phyloP scores from a whole-genome alignment of 2,113 vertebrate species.

The Cinclus cinclus region DNA sequence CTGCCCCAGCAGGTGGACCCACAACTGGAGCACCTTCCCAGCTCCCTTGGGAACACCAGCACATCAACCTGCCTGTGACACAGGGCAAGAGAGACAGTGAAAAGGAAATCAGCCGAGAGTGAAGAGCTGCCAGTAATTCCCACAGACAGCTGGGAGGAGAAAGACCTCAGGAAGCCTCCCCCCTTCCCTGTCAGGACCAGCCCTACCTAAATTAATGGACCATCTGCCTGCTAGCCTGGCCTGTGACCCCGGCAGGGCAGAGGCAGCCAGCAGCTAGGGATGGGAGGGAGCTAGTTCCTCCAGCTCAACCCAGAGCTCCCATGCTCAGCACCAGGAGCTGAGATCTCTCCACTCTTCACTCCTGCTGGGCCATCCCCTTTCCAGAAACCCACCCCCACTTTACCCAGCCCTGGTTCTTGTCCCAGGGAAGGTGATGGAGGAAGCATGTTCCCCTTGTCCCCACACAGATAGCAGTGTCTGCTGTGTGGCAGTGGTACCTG shows the following conservation, averaged over 20 bases:
- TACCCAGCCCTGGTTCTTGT: fast-evolving
- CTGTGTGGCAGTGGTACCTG: fast-evolving
- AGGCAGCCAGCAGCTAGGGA: background rate
- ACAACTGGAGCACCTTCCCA: background rate
- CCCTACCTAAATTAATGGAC: background rate
- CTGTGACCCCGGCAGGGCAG: background rate
- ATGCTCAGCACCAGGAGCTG: background rate
- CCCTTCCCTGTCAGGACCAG: background rate
- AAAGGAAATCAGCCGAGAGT: background rate
- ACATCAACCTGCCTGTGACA: fast-evolving
- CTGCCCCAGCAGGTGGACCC: background rate
- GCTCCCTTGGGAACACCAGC: background rate
- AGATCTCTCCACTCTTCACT: fast-evolving
- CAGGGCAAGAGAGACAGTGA: background rate
- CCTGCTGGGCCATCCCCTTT: background rate
- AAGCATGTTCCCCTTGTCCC: background rate
- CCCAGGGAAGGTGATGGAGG: background rate
- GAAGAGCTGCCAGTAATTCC: background rate
- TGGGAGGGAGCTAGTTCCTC: background rate
- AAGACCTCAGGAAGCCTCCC: background rate
- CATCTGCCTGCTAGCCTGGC: background rate
- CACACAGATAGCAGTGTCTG: fast-evolving
- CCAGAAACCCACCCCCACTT: background rate
- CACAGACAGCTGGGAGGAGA: background rate
- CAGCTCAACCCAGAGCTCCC: background rate